These are phyloP conservation scores for Psittacula echo DNA, from an alignment of 2,797 vertebrate species.

Conservation along the genomic window DNA sequence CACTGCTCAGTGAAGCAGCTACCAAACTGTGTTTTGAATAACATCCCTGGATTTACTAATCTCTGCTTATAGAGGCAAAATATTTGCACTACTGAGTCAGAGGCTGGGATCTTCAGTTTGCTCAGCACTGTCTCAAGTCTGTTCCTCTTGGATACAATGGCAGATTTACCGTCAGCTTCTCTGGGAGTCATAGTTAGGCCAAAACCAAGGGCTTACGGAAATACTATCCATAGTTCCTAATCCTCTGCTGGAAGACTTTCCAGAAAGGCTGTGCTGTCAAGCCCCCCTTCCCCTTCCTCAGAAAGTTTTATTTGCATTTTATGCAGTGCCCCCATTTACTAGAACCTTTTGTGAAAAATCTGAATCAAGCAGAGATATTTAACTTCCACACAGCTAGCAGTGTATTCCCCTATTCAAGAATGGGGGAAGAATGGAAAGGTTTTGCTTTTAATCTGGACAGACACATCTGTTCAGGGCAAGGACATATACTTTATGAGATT, in stretches of 20 bases:
- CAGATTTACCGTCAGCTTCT: conserved; percentile 55
- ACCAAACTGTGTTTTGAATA: conserved; percentile 53
- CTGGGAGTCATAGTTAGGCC: conserved; percentile 36
- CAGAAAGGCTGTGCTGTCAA: neutral
- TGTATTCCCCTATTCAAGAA: neutral
- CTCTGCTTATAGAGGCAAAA: conserved; percentile 47
- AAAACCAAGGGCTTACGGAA: conserved; percentile 59
- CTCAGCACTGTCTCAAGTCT: conserved; percentile 37
- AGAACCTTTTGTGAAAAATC: neutral
- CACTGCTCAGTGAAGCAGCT: conserved; percentile 21
- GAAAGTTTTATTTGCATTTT: neutral
- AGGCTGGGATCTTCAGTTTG: conserved; percentile 58
- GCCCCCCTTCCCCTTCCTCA: neutral
- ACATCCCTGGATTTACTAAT: conserved; percentile 46
- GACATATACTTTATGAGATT: neutral
- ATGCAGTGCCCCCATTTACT: neutral
- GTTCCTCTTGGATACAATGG: conserved; percentile 56
- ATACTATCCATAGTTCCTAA: conserved; percentile 50
- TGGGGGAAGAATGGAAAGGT: neutral
- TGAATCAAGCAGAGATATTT: neutral
- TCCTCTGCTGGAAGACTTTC: conserved; percentile 50
- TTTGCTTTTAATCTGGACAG: neutral
- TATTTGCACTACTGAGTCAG: conserved; percentile 62
- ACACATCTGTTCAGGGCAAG: neutral
- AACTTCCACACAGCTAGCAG: neutral